These are phyloP conservation scores for Epistrophe eligans DNA, from an alignment of 2,888 invertebrate species.

Conservation along the genomic window DNA sequence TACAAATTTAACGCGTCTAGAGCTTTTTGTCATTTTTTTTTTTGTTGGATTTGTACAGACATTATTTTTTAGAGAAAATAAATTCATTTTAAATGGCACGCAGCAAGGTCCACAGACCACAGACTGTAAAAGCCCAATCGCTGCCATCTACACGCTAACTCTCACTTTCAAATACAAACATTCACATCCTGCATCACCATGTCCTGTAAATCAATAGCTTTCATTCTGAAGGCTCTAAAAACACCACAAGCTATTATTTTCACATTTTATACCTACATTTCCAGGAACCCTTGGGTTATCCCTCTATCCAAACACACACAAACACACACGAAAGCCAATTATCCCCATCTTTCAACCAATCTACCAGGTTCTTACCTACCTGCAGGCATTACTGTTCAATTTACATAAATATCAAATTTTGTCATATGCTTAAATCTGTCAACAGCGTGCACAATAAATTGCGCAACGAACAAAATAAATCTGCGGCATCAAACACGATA, in stretches of 20 bases:
- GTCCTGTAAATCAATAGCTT: conserved; percentile 60
- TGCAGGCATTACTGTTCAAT: conserved; percentile 68
- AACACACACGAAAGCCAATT: conserved; percentile 61
- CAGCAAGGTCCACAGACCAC: background rate
- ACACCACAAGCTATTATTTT: conserved; percentile 63
- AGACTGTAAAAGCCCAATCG: background rate
- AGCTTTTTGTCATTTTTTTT: background rate
- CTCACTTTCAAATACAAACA: background rate
- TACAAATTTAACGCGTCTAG: background rate
- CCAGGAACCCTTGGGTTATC: conserved; percentile 1
- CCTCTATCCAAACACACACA: conserved; percentile 13
- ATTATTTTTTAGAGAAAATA: conserved; percentile 1
- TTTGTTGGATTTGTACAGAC: background rate
- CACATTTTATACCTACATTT: conserved; percentile 38
- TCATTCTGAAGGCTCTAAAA: conserved; percentile 54
- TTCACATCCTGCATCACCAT: background rate
- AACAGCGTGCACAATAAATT: conserved; percentile 74
- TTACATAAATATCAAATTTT: conserved; percentile 76
- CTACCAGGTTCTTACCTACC: conserved; percentile 52
- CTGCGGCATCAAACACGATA: conserved; percentile 53
- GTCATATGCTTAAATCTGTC: conserved; percentile 76
- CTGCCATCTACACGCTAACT: background rate
- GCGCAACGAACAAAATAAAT: conserved; percentile 72
- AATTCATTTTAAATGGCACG: conserved; percentile 29
- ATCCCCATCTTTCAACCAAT: conserved; percentile 53